Conservation (phyloP, 2,888 invertebrate species). For the Brassicogethes aeneus region DNA sequence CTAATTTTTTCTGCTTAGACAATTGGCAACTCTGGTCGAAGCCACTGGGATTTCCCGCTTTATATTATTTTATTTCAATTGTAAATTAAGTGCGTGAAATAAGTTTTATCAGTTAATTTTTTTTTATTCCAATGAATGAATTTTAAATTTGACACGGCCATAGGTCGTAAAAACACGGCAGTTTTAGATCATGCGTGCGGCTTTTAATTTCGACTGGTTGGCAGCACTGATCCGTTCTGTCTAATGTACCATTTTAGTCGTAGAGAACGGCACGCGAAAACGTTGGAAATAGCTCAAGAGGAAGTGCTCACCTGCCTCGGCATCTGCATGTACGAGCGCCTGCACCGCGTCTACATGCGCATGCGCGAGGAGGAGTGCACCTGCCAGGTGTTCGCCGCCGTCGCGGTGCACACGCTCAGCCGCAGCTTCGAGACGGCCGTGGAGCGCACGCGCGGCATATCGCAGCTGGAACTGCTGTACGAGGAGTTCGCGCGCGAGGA, state of each 20-base stretch:
- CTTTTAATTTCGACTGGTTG: too few relatives aligned
- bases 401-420: conserved; percentile 77
- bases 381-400: conserved; percentile 87
- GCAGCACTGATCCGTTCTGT: too few relatives aligned
- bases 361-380: conserved; percentile 87
- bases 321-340: conserved; percentile 83
- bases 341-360: conserved; percentile 78
- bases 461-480: conserved; percentile 79
- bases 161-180: too few relatives aligned
- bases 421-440: conserved; percentile 86
- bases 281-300: conserved; percentile 94
- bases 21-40: too few relatives aligned
- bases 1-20: too few relatives aligned
- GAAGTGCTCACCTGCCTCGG: conserved; percentile 92
- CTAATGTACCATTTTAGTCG: conserved; percentile 55
- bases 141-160: too few relatives aligned
- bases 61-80: too few relatives aligned
- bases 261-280: conserved; percentile 89
- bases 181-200: too few relatives aligned
- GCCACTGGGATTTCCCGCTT: too few relatives aligned
- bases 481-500: conserved; percentile 84
- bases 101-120: too few relatives aligned
- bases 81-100: too few relatives aligned
- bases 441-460: conserved; percentile 73
- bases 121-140: too few relatives aligned